Percentiles rank a stretch among this genome's conserved stretches.
phyloP scores from a whole-genome alignment of 2,888 invertebrate species.

The Papilio elwesi region DNA sequence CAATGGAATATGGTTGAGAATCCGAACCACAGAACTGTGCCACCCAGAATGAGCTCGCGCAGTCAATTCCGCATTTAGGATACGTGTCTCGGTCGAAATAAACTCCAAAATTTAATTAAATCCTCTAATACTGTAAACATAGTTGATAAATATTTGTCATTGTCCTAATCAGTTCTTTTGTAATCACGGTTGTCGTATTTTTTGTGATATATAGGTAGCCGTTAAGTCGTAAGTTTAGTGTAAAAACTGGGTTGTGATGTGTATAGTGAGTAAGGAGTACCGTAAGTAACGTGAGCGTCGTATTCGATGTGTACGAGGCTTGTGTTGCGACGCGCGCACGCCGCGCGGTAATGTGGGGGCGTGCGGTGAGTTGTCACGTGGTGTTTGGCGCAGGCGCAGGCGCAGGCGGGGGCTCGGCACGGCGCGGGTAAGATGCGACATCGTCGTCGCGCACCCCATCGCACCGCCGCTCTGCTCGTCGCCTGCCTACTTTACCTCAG shows the following conservation, averaged over 20 bases:
- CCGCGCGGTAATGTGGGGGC: conserved; percentile 74
- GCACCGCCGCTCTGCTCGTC: conserved; percentile 77
- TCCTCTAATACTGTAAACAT: conserved; percentile 46
- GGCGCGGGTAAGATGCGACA: conserved; percentile 84
- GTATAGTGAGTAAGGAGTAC: conserved; percentile 74
- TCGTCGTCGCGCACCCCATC: conserved; percentile 76
- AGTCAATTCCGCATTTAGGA: conserved; percentile 59
- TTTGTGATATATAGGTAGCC: conserved; percentile 71
- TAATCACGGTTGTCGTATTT: conserved; percentile 82
- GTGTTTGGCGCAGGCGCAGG: conserved; percentile 73
- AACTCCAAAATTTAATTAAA: conserved; percentile 45
- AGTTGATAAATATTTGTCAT: conserved; percentile 56
- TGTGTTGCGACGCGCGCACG: conserved; percentile 59
- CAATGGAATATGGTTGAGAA: conserved; percentile 83
- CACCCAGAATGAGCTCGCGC: conserved; percentile 70
- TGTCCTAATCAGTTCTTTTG: conserved; percentile 72
- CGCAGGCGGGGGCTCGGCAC: conserved; percentile 67
- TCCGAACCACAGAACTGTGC: conserved; percentile 69
- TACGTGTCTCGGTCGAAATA: conserved; percentile 49
- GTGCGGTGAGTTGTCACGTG: conserved; percentile 71
- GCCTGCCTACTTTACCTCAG: conserved; percentile 76
- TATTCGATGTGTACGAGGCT: conserved; percentile 43
- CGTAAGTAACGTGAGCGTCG: conserved; percentile 65
- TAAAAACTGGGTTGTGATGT: conserved; percentile 84
- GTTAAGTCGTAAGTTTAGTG: conserved; percentile 67